Conservation (phyloP, 1,140 invertebrate species). For the Saxidomus purpurata region DNA sequence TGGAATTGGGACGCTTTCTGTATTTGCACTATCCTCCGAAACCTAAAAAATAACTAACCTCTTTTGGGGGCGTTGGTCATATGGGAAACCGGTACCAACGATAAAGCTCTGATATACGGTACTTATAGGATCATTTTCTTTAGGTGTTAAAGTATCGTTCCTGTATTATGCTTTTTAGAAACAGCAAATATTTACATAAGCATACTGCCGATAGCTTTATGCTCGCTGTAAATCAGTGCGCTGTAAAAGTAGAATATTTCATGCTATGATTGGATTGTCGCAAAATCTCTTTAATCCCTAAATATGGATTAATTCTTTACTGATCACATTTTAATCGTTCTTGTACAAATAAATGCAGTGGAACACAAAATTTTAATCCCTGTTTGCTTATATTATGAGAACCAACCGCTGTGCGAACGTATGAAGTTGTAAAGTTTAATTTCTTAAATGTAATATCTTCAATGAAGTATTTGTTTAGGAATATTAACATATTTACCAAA, state of each 20-base stretch:
- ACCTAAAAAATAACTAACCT: too few relatives aligned
- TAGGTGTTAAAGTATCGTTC: neutral
- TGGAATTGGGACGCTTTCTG: too few relatives aligned
- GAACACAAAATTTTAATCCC: neutral
- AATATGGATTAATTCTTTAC: neutral
- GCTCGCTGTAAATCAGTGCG: neutral
- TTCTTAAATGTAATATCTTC: too few relatives aligned
- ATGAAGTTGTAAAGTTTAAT: too few relatives aligned
- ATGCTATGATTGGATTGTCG: neutral
- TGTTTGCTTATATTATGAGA: neutral
- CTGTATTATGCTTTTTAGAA: neutral
- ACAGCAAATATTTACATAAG: conserved; percentile 10
- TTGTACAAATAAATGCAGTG: neutral
- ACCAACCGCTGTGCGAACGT: too few relatives aligned
- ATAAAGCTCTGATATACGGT: too few relatives aligned
- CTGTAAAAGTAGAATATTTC: neutral
- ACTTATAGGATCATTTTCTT: too few relatives aligned
- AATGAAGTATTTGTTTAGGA: too few relatives aligned
- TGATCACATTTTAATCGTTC: neutral
- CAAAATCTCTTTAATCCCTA: neutral
- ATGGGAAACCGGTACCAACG: too few relatives aligned
- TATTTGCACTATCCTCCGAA: too few relatives aligned
- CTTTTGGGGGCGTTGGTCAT: too few relatives aligned
- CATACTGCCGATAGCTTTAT: neutral
- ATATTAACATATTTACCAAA: too few relatives aligned